Percentiles rank a stretch among this genome's conserved stretches.
phyloP scores from a whole-genome alignment of 2,113 vertebrate species.

The Ictalurus punctatus region DNA sequence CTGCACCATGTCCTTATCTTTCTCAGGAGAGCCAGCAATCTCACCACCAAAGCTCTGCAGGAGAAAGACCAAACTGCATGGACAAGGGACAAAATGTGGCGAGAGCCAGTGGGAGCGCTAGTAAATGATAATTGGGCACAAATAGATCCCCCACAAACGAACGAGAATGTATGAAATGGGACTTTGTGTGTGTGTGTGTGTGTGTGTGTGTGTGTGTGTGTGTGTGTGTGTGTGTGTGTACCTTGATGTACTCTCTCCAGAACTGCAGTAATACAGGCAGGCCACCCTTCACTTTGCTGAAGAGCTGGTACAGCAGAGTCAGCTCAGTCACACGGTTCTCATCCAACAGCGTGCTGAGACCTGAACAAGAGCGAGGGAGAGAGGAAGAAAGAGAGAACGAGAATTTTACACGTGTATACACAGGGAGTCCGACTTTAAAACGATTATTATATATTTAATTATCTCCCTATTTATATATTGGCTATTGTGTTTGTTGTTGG shows the following conservation, averaged over 20 bases:
- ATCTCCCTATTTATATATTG: too few species aligned
- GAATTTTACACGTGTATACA: not conserved
- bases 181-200: not conserved
- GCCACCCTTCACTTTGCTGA: conserved; percentile 91
- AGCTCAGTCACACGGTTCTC: conserved; percentile 95
- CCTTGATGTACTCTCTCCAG: conserved; percentile 98
- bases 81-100: too few species aligned
- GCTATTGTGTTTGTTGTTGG: too few species aligned
- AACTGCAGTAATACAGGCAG: conserved; percentile 93
- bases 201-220: conserved; percentile 19
- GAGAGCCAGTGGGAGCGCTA: not conserved
- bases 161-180: not conserved
- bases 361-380: conserved; percentile 61
- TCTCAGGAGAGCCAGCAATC: conserved; percentile 97
- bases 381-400: not conserved
- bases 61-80: not conserved
- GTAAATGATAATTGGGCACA: not conserved
- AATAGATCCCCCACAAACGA: too few species aligned
- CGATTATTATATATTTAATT: too few species aligned
- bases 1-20: conserved; percentile 99
- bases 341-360: conserved; percentile 92
- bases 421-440: not conserved
- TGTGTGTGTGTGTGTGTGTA: conserved; percentile 52
- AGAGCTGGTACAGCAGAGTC: conserved; percentile 92
- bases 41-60: conserved; percentile 93